These are phyloP conservation scores for Falco rusticolus DNA, from an alignment of 2,797 vertebrate species.

Conservation along the genomic window DNA sequence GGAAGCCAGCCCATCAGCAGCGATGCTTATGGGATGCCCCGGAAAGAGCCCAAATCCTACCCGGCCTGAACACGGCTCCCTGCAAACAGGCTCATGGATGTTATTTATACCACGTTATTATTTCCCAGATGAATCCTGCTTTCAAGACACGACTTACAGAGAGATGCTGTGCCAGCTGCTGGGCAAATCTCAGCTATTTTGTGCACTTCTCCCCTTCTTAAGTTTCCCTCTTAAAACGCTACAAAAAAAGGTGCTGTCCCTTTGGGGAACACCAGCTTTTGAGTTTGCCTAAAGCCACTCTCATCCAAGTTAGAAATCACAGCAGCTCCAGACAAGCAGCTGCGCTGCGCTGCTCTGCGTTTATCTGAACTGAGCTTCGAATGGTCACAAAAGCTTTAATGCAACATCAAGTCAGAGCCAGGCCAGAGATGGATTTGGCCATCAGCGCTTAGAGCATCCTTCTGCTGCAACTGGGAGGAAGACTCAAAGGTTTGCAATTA, in stretches of 20 bases:
- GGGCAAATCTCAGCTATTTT: background rate
- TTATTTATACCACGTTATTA: background rate
- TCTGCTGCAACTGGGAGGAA: background rate
- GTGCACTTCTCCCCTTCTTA: background rate
- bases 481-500: background rate
- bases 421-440: background rate
- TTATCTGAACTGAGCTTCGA: conserved; percentile 6
- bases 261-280: background rate
- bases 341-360: rapidly evolving
- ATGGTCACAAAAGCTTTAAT: conserved; percentile 34
- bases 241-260: background rate
- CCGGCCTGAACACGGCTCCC: background rate
- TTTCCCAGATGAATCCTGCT: background rate
- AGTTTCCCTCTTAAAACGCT: background rate
- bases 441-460: background rate
- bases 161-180: background rate
- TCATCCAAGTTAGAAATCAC: background rate
- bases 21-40: background rate
- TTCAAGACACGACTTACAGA: background rate
- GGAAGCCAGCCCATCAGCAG: background rate
- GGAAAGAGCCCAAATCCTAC: background rate
- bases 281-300: background rate
- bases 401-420: background rate
- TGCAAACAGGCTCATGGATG: background rate
- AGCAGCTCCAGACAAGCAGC: background rate